phyloP scores from a whole-genome alignment of 2,797 vertebrate species.

The Pangasius djambal region DNA sequence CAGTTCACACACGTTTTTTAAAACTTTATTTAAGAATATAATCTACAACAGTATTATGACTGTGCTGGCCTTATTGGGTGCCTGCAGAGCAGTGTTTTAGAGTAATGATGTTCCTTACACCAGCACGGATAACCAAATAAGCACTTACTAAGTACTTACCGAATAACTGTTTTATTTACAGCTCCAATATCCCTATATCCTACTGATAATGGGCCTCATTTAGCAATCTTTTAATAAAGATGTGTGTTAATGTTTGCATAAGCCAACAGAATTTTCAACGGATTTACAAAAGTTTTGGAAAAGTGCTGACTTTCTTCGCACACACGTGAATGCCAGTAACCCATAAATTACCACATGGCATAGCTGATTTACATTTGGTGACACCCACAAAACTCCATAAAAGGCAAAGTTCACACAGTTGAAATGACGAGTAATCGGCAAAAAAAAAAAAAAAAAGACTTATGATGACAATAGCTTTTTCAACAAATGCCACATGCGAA shows the following conservation, averaged over 20 bases:
- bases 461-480: not conserved
- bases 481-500: no score
- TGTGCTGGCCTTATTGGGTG: not conserved
- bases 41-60: not conserved
- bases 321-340: not conserved
- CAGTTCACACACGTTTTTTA: not conserved
- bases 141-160: not conserved
- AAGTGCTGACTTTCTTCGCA: not conserved
- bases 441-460: not conserved
- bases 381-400: not conserved
- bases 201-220: not conserved
- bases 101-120: not conserved
- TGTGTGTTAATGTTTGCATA: no score
- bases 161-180: not conserved
- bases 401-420: not conserved
- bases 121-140: not conserved
- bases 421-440: no score
- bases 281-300: no score
- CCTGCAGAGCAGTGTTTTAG: no score
- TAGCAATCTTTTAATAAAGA: not conserved
- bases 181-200: not conserved
- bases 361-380: not conserved
- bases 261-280: no score
- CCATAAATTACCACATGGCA: not conserved
- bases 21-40: not conserved